A percentile compares a stretch with the other conserved stretches of the same genome.
Conservation (phyloP, 2,888 invertebrate species). For the Seira ritae region DNA sequence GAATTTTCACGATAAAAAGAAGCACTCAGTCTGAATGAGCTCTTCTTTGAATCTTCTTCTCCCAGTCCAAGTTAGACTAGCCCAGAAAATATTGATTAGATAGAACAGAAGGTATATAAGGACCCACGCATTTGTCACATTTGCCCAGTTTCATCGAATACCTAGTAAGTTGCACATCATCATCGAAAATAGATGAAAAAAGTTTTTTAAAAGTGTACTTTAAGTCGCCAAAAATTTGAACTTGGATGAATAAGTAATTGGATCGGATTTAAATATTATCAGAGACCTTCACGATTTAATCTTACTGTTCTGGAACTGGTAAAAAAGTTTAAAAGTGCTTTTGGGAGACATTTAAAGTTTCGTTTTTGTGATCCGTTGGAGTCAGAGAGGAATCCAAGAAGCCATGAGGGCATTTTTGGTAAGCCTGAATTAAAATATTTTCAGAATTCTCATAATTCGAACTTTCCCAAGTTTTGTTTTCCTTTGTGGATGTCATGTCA, state of each 20-base stretch:
- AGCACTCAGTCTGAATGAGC: not conserved
- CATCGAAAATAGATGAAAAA: not conserved
- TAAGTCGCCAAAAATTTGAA: no score
- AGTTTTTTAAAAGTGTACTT: conserved; percentile 29
- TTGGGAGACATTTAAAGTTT: not conserved
- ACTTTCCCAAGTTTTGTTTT: conserved; percentile 1
- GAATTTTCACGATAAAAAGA: not conserved
- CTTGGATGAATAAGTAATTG: conserved; percentile 13
- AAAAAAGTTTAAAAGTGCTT: conserved; percentile 12
- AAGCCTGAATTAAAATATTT: conserved; percentile 14
- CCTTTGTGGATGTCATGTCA: not conserved
- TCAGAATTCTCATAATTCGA: not conserved
- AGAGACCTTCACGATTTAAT: not conserved
- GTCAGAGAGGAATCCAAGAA: conserved; percentile 2
- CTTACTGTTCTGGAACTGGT: conserved; percentile 22
- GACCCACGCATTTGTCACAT: conserved; percentile 21
- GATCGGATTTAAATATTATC: not conserved
- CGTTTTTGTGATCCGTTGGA: conserved; percentile 5
- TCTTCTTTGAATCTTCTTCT: not conserved
- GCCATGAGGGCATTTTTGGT: conserved; percentile 60
- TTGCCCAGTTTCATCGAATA: conserved; percentile 55
- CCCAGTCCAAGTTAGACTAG: not conserved
- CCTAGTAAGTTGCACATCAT: conserved; percentile 45
- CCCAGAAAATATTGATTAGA: conserved; percentile 1
- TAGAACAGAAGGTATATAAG: conserved; percentile 40